Conservation (phyloP, 2,113 vertebrate genomes). For the Perca schrenkii region DNA sequence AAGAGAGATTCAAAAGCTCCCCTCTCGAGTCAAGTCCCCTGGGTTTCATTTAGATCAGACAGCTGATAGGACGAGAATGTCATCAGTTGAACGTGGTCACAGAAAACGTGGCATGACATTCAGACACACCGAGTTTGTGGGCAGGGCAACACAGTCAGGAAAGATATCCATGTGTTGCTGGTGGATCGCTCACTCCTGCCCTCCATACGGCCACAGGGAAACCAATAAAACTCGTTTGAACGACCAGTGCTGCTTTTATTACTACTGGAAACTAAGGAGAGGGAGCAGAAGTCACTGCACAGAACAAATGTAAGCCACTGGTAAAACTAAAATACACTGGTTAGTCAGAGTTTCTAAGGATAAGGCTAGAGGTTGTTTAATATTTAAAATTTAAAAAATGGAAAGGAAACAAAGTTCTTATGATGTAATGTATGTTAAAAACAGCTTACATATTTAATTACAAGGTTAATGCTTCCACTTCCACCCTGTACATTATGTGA, state of each 20-base stretch:
- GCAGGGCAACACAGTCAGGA: not conserved
- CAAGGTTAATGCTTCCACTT: not conserved
- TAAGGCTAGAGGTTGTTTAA: too few relatives aligned
- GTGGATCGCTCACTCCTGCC: not conserved
- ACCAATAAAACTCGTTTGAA: not conserved
- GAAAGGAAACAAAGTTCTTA: too few relatives aligned
- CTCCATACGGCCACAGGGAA: not conserved
- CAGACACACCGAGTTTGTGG: not conserved
- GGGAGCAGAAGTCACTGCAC: not conserved
- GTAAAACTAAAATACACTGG: not conserved
- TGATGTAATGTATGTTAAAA: not conserved
- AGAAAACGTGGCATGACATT: not conserved
- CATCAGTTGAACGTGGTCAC: not conserved
- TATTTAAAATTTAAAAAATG: too few relatives aligned
- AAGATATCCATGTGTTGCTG: not conserved
- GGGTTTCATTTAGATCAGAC: not conserved
- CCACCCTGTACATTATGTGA: not conserved
- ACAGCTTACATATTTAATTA: not conserved
- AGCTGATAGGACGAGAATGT: not conserved
- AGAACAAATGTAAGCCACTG: not conserved
- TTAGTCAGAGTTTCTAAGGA: too few relatives aligned
- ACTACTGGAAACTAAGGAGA: not conserved
- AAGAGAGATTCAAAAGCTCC: not conserved
- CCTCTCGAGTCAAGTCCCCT: not conserved
- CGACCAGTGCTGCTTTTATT: constrained; percentile 6